A percentile compares a stretch with the other conserved stretches of the same genome.
Conservation (phyloP, 2,113 vertebrate species). For the Orycteropus afer region DNA sequence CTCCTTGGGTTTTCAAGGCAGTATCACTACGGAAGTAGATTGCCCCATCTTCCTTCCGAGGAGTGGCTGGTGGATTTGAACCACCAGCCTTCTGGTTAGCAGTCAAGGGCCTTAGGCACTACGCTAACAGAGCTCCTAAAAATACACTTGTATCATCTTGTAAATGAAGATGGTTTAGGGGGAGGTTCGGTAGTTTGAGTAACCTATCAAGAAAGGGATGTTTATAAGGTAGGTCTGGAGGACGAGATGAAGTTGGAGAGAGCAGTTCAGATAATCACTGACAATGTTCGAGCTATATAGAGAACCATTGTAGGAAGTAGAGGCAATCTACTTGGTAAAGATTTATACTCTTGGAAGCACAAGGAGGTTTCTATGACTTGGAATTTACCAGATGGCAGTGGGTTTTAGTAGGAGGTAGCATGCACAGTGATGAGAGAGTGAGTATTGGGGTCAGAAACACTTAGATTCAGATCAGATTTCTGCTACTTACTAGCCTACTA, state of each 20-base stretch:
- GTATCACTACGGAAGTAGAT: too few relatives aligned
- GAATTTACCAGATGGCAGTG: too few relatives aligned
- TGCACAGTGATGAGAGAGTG: background rate
- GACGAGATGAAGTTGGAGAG: background rate
- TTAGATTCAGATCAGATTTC: background rate
- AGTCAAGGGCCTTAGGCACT: too few relatives aligned
- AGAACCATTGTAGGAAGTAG: background rate
- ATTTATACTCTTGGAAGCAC: too few relatives aligned
- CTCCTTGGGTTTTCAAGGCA: too few relatives aligned
- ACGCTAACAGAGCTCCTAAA: too few relatives aligned
- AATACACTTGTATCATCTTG: background rate
- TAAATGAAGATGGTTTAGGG: background rate
- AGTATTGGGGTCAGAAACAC: background rate
- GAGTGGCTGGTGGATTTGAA: too few relatives aligned
- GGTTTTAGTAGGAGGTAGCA: too few relatives aligned
- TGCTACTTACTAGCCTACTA: background rate
- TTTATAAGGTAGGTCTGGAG: background rate
- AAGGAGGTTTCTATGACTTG: too few relatives aligned
- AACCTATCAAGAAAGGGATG: background rate
- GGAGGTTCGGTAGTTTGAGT: background rate
- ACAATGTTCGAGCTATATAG: background rate
- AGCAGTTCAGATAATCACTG: background rate
- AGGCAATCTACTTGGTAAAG: too few relatives aligned
- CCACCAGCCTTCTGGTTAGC: too few relatives aligned
- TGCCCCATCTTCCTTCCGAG: too few relatives aligned